Evolutionary conservation across 92 coral and sea anemone species (phyloP).

Genomic region (Virgularia gustaviana): DNA sequence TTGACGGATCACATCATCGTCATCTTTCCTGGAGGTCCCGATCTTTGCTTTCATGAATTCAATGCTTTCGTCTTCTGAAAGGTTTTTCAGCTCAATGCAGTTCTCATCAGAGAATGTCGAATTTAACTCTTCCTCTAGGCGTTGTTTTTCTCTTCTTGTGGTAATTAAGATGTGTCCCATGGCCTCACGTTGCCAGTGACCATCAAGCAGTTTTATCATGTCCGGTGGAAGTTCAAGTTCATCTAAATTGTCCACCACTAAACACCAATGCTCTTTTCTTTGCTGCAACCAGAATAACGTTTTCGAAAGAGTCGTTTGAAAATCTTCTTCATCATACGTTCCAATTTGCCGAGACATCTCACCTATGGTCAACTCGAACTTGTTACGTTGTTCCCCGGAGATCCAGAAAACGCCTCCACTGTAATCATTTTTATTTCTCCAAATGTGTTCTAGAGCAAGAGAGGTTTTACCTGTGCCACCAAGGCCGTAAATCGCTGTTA

Average conservation of each 20-base stretch:
- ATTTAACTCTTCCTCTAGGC: background rate
- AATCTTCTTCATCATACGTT: conserved; percentile 40
- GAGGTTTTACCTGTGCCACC: conserved; percentile 79
- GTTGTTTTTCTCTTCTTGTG: conserved; percentile 59
- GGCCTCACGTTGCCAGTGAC: conserved; percentile 62
- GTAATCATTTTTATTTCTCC: conserved; percentile 54
- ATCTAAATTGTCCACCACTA: conserved; percentile 72
- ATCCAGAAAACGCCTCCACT: conserved; percentile 81
- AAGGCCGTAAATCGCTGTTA: conserved; percentile 43
- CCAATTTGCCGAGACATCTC: conserved; percentile 66
- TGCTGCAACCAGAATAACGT: conserved; percentile 56
- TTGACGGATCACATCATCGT: conserved; percentile 33
- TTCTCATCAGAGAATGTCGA: background rate
- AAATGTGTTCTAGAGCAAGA: conserved; percentile 68
- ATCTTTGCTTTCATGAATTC: conserved; percentile 55
- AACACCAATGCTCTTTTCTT: conserved; percentile 52
- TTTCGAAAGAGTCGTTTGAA: conserved; percentile 40
- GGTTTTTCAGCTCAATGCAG: conserved; percentile 55
- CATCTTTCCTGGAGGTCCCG: conserved; percentile 7
- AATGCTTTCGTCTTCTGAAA: conserved; percentile 54
- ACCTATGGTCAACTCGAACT: conserved; percentile 57
- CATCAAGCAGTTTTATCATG: conserved; percentile 58
- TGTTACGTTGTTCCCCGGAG: conserved; percentile 65
- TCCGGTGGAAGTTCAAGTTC: conserved; percentile 57
- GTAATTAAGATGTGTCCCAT: conserved; percentile 69